Evolutionary conservation across 1,140 invertebrate species (phyloP).

Genomic region (Drosophila kepulauana): DNA sequence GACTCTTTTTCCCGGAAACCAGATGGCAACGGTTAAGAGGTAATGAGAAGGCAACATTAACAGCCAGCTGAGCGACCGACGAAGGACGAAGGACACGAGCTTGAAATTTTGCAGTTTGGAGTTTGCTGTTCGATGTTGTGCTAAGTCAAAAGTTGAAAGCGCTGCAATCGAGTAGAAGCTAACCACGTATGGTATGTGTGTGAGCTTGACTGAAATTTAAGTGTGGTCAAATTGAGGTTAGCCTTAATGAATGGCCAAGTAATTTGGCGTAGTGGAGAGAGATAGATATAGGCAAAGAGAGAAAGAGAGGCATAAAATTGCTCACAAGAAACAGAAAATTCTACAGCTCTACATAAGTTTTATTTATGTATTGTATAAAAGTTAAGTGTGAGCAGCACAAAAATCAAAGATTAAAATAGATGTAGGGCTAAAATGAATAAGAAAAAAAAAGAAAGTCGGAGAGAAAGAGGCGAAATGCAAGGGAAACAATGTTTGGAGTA

Average conservation of each 20-base stretch:
- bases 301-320: not conserved
- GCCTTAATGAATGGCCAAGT: slow-evolving; percentile 44
- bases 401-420: too few relatives aligned
- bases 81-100: slow-evolving; percentile 12
- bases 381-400: too few relatives aligned
- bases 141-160: slow-evolving; percentile 27
- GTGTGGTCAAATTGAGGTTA: slow-evolving; percentile 53
- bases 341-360: not conserved
- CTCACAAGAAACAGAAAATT: slow-evolving; percentile 12
- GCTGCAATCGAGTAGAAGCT: slow-evolving; percentile 10
- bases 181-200: not conserved
- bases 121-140: slow-evolving; percentile 7
- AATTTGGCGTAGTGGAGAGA: slow-evolving; percentile 13
- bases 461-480: too few relatives aligned
- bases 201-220: slow-evolving; percentile 41
- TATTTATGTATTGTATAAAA: too few relatives aligned
- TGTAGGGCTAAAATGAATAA: too few relatives aligned
- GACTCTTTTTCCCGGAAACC: not conserved
- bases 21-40: not conserved
- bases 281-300: too few relatives aligned
- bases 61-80: not conserved
- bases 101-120: too few relatives aligned
- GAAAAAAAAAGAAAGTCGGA: too few relatives aligned
- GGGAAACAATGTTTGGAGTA: not conserved
- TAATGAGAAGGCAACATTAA: not conserved